These are phyloP conservation scores for Panonychus citri DNA, from an alignment of 1,140 invertebrate genomes.

Conservation along the genomic window DNA sequence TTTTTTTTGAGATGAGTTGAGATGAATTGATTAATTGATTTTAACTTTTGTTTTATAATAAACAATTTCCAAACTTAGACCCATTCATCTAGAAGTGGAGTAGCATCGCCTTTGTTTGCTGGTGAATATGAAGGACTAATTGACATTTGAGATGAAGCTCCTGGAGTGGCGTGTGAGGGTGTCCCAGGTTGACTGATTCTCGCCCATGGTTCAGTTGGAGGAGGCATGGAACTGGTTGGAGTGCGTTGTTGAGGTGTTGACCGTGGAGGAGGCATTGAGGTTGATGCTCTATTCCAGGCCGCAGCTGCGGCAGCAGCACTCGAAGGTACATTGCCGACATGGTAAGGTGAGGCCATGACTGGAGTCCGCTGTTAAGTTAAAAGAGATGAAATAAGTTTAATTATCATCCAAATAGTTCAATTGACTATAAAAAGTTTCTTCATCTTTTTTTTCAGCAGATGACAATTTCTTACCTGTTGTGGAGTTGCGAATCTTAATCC, in stretches of 20 bases:
- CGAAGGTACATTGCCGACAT: no score
- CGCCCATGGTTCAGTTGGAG: not conserved
- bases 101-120: conserved; percentile 7
- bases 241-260: not conserved
- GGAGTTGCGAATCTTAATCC: no score
- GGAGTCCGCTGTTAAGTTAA: not conserved
- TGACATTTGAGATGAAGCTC: conserved; percentile 9
- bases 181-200: not conserved
- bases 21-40: no score
- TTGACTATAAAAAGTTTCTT: no score
- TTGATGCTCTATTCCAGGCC: conserved; percentile 15
- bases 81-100: conserved; percentile 10
- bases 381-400: no score
- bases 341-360: not conserved
- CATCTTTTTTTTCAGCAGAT: no score
- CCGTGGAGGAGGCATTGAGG: conserved; percentile 13
- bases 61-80: not conserved
- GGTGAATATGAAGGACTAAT: conserved; percentile 9
- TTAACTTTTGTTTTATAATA: no score
- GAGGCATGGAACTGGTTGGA: no score
- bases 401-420: no score
- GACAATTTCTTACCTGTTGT: no score
- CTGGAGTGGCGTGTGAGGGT: conserved; percentile 7
- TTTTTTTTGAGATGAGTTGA: no score
- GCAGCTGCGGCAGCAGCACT: not conserved